phyloP scores from a whole-genome alignment of 2,113 vertebrate species.

The Geococcyx californianus region DNA sequence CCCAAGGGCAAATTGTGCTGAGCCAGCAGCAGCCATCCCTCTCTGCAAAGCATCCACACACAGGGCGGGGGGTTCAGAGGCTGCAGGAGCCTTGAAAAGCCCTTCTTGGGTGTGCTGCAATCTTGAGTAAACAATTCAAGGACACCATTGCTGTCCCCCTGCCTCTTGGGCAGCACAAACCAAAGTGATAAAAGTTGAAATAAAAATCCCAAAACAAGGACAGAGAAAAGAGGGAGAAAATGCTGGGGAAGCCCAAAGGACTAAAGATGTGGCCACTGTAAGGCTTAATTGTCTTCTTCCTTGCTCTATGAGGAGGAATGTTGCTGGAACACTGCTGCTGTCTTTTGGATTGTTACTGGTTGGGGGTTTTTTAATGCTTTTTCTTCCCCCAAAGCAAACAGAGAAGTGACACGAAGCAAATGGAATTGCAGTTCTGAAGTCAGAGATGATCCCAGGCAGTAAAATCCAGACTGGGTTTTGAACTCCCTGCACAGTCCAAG shows the following conservation, averaged over 20 bases:
- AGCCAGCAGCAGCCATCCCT: not conserved
- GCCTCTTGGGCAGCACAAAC: not conserved
- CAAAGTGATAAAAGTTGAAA: conserved; percentile 38
- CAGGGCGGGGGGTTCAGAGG: not conserved
- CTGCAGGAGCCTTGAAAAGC: not conserved
- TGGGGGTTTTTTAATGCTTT: not conserved
- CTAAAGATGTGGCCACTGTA: conserved; percentile 44
- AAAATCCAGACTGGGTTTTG: not conserved
- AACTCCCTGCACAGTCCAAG: not conserved
- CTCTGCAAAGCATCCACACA: not conserved
- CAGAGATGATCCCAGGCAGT: not conserved
- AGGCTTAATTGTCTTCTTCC: conserved; percentile 27
- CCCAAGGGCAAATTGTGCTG: not conserved
- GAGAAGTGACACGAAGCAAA: not conserved
- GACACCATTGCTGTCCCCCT: not conserved
- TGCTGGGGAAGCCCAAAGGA: not conserved
- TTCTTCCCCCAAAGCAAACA: not conserved
- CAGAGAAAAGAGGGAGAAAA: conserved; percentile 6
- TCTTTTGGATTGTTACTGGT: not conserved
- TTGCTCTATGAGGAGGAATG: not conserved
- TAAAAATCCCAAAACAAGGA: not conserved
- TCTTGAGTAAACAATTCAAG: not conserved
- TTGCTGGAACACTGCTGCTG: not conserved
- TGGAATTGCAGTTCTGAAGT: not conserved
- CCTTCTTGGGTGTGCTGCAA: not conserved